These are phyloP conservation scores for Gouania willdenowi DNA, from an alignment of 2,797 vertebrate species.

Conservation along the genomic window DNA sequence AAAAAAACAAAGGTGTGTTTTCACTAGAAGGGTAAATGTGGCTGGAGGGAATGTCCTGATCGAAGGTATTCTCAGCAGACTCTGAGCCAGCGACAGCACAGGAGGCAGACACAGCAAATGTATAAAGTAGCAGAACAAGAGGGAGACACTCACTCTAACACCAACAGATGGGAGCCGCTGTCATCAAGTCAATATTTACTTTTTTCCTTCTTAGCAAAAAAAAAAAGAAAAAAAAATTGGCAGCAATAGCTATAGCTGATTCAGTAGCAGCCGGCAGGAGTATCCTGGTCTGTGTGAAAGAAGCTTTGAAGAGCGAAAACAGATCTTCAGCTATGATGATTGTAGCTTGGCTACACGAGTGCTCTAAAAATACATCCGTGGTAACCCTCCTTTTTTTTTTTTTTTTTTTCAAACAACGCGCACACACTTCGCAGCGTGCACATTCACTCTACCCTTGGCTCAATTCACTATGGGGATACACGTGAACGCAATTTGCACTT, in stretches of 20 bases:
- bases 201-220: constrained; percentile 36
- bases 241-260: constrained; percentile 29
- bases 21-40: constrained; percentile 48
- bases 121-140: constrained; percentile 5
- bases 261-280: constrained; percentile 17
- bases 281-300: constrained; percentile 30
- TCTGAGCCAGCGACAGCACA: constrained; percentile 13
- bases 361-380: constrained; percentile 61
- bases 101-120: constrained; percentile 1
- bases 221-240: too few species aligned
- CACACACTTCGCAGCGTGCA: constrained; percentile 48
- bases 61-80: constrained; percentile 48
- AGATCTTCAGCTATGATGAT: constrained; percentile 47
- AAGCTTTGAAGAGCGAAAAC: constrained; percentile 30
- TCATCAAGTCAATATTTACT: constrained; percentile 65
- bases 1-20: constrained; percentile 31
- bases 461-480: constrained; percentile 86
- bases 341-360: constrained; percentile 61
- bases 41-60: constrained; percentile 46
- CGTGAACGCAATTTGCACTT: constrained; percentile 88
- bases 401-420: constrained; percentile 57
- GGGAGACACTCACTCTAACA: constrained; percentile 27
- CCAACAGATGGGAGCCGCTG: constrained; percentile 52
- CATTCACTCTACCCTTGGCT: constrained; percentile 71
- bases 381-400: constrained; percentile 3